Conservation (phyloP, 2,797 vertebrate genomes). For the Prionace glauca region DNA sequence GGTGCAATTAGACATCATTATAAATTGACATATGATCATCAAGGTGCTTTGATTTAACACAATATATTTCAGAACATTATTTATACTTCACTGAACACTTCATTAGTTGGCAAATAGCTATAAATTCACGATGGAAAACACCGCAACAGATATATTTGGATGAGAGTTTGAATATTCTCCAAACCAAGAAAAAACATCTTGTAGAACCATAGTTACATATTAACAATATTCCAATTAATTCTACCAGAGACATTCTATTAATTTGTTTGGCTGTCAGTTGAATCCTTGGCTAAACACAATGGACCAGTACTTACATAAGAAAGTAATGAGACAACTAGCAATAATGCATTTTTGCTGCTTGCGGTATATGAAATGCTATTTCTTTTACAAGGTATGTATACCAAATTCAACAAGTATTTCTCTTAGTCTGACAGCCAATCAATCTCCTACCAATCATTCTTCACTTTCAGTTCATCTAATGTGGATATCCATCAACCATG, state of each 20-base stretch:
- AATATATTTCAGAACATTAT: not conserved
- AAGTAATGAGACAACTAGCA: not conserved
- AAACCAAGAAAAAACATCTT: conserved; percentile 14
- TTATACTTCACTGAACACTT: not conserved
- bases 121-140: not conserved
- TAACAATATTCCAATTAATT: conserved; percentile 24
- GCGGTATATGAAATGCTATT: not conserved
- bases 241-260: not conserved
- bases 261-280: not conserved
- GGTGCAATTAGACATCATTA: not conserved
- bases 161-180: not conserved
- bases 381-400: not conserved
- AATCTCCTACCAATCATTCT: not conserved
- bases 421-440: not conserved
- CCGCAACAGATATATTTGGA: not conserved
- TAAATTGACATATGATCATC: not conserved
- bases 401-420: not conserved
- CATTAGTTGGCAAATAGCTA: not conserved
- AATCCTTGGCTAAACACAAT: not conserved
- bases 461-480: not conserved
- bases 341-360: not conserved
- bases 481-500: not conserved
- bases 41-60: not conserved
- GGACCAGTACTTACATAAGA: not conserved
- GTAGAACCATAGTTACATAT: not conserved